These are phyloP conservation scores for Chrysemys picta DNA, from an alignment of 2,113 vertebrate species.

Conservation along the genomic window DNA sequence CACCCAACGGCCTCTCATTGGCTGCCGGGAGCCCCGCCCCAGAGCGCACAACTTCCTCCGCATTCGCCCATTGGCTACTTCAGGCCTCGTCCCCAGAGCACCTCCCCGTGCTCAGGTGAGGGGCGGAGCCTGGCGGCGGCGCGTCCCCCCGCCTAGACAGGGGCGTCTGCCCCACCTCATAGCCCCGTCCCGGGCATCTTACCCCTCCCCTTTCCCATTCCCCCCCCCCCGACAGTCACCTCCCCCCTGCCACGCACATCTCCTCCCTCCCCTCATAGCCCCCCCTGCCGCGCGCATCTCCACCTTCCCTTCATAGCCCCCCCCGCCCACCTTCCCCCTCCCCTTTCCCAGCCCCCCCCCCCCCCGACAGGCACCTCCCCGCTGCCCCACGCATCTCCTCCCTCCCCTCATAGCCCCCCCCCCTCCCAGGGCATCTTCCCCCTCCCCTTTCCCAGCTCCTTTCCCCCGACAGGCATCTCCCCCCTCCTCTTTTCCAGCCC, in stretches of 20 bases:
- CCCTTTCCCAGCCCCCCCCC: background rate
- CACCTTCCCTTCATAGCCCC: no score
- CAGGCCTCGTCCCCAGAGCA: rapidly evolving
- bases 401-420: no score
- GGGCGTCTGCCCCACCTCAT: no score
- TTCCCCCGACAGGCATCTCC: background rate
- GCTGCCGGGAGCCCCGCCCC: background rate
- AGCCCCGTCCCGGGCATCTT: background rate
- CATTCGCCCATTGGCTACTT: background rate
- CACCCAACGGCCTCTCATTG: slow-evolving; percentile 8
- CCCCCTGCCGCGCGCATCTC: background rate
- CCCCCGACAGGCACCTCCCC: background rate
- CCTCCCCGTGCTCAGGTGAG: background rate
- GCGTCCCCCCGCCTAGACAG: rapidly evolving
- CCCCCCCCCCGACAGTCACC: background rate
- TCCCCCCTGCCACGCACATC: background rate
- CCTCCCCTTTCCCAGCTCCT: no score
- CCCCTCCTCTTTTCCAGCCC: no score
- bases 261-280: background rate
- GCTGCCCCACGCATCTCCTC: no score
- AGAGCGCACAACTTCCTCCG: background rate
- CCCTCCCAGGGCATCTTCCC: no score
- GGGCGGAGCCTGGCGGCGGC: rapidly evolving
- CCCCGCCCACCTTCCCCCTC: background rate
- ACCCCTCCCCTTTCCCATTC: background rate